Percentiles rank a stretch among this genome's conserved stretches.
Evolutionary conservation across 2,113 vertebrate species (phyloP).

Genomic region (Delphinapterus leucas): DNA sequence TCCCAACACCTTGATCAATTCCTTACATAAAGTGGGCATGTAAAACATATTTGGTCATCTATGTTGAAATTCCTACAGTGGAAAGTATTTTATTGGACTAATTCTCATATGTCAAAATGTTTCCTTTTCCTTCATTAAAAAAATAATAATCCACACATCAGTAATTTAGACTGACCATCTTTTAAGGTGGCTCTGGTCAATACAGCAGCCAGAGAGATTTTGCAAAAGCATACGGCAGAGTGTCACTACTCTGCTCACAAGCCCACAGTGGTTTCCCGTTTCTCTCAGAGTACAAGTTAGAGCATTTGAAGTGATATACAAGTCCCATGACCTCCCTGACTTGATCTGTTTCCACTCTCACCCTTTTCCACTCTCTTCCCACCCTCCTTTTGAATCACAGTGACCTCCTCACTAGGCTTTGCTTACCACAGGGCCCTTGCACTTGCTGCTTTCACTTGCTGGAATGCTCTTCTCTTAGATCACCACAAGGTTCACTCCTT

Average conservation of each 20-base stretch:
- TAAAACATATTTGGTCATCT: background rate
- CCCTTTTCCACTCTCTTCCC: background rate
- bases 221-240: background rate
- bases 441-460: background rate
- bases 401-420: background rate
- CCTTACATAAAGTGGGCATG: background rate
- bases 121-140: background rate
- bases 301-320: background rate
- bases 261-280: background rate
- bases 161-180: background rate
- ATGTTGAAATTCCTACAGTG: background rate
- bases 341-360: background rate
- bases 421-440: background rate
- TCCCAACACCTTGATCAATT: background rate
- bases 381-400: background rate
- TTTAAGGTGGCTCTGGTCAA: background rate
- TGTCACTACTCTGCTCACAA: background rate
- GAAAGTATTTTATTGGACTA: background rate
- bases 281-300: background rate
- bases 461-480: background rate
- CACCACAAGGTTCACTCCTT: background rate
- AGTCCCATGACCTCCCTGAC: too few species aligned
- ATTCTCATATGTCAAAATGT: background rate
- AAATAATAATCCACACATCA: background rate
- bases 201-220: background rate